Conservation (phyloP, 2,113 vertebrate species). For the Cinclus mexicanus region DNA sequence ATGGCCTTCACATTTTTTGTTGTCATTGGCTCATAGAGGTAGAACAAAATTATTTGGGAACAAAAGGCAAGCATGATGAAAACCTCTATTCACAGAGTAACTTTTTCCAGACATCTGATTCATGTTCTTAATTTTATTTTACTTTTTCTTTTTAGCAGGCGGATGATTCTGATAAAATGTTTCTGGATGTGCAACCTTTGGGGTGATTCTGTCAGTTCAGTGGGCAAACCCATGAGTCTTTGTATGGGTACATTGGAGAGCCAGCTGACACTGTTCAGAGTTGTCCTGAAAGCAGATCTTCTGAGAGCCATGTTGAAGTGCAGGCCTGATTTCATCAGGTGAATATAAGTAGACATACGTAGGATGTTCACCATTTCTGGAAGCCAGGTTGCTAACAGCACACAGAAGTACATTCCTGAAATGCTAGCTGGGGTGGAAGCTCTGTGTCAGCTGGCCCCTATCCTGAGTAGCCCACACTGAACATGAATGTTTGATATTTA, state of each 20-base stretch:
- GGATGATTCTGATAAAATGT: not conserved
- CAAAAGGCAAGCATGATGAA: not conserved
- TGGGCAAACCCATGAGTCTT: not conserved
- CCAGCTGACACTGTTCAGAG: not conserved
- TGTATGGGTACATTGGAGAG: not conserved
- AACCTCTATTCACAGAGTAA: not conserved
- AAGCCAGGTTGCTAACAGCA: not conserved
- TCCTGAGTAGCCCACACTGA: not conserved
- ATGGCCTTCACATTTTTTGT: not conserved
- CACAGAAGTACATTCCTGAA: accelerated
- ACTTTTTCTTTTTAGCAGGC: not conserved
- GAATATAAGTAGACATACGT: accelerated
- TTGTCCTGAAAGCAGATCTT: not conserved
- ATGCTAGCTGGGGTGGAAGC: not conserved
- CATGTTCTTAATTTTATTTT: not conserved
- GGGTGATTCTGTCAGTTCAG: not conserved
- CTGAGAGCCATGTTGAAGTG: not conserved
- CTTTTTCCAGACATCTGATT: not conserved
- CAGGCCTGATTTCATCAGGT: not conserved
- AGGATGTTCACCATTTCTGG: not conserved
- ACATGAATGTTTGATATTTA: not conserved
- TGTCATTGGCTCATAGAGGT: not conserved
- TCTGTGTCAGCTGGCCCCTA: not conserved
- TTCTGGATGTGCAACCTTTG: not conserved
- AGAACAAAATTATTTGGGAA: not conserved